Evolutionary conservation across 2,888 invertebrate genomes (phyloP).

Genomic region (Protodeltote pygarga): DNA sequence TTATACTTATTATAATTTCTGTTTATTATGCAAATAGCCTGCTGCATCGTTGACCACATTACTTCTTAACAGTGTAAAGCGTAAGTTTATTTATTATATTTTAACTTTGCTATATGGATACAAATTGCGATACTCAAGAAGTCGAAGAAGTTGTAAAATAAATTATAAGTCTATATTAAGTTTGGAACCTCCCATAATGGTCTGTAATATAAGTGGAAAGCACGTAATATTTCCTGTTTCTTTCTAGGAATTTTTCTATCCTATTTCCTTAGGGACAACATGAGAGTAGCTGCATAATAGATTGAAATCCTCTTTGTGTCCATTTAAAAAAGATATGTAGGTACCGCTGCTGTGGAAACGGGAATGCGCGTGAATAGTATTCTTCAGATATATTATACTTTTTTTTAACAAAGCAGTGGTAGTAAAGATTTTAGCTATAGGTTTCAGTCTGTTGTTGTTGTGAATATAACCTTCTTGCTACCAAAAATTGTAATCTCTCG

Average conservation of each 20-base stretch:
- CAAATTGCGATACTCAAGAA: constrained; percentile 36
- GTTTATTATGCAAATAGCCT: too few species aligned
- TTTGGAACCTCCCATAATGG: constrained; percentile 27
- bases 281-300: constrained; percentile 5
- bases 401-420: constrained; percentile 4
- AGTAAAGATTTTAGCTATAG: too few species aligned
- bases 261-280: constrained; percentile 12
- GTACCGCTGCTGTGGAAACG: neutral
- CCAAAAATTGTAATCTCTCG: too few species aligned
- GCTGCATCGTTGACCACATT: too few species aligned
- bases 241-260: constrained; percentile 14
- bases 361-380: constrained; percentile 15
- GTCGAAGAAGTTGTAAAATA: constrained; percentile 33
- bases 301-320: constrained; percentile 9
- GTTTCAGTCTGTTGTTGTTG: too few species aligned
- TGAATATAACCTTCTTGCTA: too few species aligned
- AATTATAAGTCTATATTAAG: constrained; percentile 46
- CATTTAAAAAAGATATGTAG: constrained; percentile 11
- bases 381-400: constrained; percentile 5
- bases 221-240: constrained; percentile 20
- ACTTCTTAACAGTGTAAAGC: too few species aligned
- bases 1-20: too few species aligned
- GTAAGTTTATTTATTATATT: too few species aligned
- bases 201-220: constrained; percentile 25
- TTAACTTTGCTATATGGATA: constrained; percentile 20